Base-by-base conservation (phyloP, 2,797 vertebrate genomes). In the Danio albolineatus region DNA sequence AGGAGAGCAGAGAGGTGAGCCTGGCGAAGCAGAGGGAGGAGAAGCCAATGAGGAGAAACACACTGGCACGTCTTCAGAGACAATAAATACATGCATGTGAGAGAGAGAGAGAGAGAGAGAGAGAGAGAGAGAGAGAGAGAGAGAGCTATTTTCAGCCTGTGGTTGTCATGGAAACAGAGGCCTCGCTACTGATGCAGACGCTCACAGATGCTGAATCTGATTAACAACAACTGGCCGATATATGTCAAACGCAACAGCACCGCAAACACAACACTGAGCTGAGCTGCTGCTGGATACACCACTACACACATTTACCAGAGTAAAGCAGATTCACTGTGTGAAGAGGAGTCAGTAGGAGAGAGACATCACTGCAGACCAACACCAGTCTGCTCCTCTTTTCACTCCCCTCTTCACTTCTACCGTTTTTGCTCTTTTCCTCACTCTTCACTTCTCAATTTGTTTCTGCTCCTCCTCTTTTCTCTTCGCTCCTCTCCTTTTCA, bases 101-200 rank as follows among this genome's bases (percentile, higher is more conserved):
- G 57, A 53, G 13, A 67, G 73, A 65, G 16, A 72, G 73, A 62
- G 49, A 82, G 65, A 73, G 66, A 72, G 70, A 28, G 28, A 28
- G 28, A 3, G 28, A 28, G 28, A 28, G 66, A 72, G 74, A 28
- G 28, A 28, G 28, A 28, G 28, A 28, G 28, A 28, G 79, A 53
- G 19, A 8, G 4, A 49, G 91, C 94, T 94, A 95, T 95, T 94
- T 95, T 93, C 88, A 88, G 91, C 90, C 70, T 71, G 82, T 82
- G 83, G 93, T 95, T 92, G 93, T 92, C 93, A 94, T 94, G 92
- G 94, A 94, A 94, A 95, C 94, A 93, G 92, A 92, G 92, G 92
- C 92, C 90, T 93, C 90, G 90, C 91, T 92, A 92, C 92, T 93
- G 92, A 94, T 92, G 90, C 91, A 94, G 92, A 93, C 89, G 90